Conservation (phyloP, 2,113 vertebrate species). For the Phrynosoma platyrhinos region DNA sequence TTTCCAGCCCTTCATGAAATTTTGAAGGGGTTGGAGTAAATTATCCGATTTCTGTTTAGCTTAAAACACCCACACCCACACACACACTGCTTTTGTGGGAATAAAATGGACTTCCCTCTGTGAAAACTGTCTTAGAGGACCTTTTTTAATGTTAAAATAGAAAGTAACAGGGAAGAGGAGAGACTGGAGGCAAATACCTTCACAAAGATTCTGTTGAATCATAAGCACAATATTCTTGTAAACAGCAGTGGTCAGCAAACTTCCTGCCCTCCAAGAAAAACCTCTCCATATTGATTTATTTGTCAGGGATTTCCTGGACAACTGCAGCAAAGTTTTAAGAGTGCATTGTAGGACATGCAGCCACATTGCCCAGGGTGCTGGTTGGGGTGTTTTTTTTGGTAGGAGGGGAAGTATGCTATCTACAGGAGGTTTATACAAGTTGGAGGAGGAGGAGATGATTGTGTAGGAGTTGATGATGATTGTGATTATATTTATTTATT, state of each 20-base stretch:
- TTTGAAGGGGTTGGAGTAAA: too few species aligned
- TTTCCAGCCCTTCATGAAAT: neutral
- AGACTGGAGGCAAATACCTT: neutral
- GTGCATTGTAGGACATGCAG: too few species aligned
- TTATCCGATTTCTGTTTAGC: neutral
- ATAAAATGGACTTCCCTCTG: neutral
- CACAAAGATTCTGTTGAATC: neutral
- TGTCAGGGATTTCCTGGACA: neutral
- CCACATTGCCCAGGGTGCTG: neutral
- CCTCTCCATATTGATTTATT: neutral
- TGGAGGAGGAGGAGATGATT: too few species aligned
- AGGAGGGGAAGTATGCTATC: too few species aligned
- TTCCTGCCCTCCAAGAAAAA: constrained; percentile 2
- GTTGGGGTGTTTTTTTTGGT: neutral
- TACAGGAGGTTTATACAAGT: neutral
- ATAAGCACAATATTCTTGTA: neutral
- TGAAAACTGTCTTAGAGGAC: neutral
- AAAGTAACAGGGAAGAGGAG: neutral
- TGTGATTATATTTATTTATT: too few species aligned
- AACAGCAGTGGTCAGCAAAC: neutral
- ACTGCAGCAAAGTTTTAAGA: neutral
- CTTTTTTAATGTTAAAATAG: neutral
- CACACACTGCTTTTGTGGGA: too few species aligned
- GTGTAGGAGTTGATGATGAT: too few species aligned
- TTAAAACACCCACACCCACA: too few species aligned